Conservation (phyloP, 2,888 invertebrate genomes). For the Drosophila anomalipes region DNA sequence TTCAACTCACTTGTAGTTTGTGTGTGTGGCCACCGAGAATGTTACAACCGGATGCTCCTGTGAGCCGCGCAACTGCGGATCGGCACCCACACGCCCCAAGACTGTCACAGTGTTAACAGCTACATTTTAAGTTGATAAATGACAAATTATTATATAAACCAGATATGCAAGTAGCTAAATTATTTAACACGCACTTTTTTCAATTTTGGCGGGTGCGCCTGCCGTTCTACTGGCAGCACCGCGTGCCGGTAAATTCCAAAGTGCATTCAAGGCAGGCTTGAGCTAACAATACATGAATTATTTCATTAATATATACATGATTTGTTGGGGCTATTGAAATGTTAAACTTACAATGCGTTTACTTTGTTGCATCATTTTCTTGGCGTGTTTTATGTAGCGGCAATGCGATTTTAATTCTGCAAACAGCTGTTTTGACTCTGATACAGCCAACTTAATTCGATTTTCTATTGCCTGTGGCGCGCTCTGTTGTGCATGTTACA, state of each 20-base stretch:
- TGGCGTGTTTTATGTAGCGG: constrained; percentile 38
- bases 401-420: constrained; percentile 26
- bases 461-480: neutral
- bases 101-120: constrained; percentile 94
- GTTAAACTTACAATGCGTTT: constrained; percentile 59
- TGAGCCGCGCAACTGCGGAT: constrained; percentile 93
- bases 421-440: constrained; percentile 41
- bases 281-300: constrained; percentile 33
- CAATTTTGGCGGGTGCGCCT: constrained; percentile 77
- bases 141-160: neutral
- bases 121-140: constrained; percentile 72
- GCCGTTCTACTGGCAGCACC: constrained; percentile 50
- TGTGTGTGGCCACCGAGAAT: constrained; percentile 96
- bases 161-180: neutral
- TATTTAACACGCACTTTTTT: constrained; percentile 71
- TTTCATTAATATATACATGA: neutral
- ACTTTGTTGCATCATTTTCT: constrained; percentile 68
- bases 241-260: constrained; percentile 60
- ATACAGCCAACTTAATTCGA: constrained; percentile 31
- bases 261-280: constrained; percentile 47
- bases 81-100: constrained; percentile 94
- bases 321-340: neutral
- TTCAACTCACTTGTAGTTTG: constrained; percentile 89
- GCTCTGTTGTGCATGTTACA: constrained; percentile 19
- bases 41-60: constrained; percentile 93